Evolutionary conservation across 2,797 vertebrate species (phyloP).

Genomic region (Cirrhinus mrigala): DNA sequence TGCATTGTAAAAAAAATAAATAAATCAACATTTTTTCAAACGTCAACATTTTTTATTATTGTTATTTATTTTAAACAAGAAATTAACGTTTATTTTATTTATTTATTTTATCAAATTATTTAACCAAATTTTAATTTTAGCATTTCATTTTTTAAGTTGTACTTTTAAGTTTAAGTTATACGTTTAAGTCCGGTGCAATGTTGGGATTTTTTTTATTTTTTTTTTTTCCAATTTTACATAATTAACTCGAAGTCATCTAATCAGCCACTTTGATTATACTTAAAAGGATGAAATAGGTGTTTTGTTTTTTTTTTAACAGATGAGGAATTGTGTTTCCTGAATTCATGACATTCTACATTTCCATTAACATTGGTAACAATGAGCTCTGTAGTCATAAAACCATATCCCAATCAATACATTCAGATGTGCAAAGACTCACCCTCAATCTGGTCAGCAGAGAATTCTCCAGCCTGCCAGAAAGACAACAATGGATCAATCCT

Average conservation of each 20-base stretch:
- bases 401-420: not conserved
- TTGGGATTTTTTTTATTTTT: no score
- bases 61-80: no score
- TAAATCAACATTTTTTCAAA: no score
- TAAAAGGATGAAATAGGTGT: not conserved
- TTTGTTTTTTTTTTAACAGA: not conserved
- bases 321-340: not conserved
- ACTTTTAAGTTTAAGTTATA: not conserved
- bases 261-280: not conserved
- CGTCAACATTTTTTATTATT: no score
- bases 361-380: not conserved
- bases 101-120: no score
- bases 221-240: not conserved
- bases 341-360: not conserved
- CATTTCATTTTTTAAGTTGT: not conserved
- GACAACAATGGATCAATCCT: conserved; percentile 54
- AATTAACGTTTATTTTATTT: no score
- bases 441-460: conserved; percentile 92
- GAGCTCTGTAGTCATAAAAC: not conserved
- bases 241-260: not conserved
- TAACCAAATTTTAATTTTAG: no score
- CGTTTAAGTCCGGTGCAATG: not conserved
- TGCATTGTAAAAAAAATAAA: no score
- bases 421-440: conserved; percentile 83
- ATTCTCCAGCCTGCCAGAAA: conserved; percentile 72